These are phyloP conservation scores for Epicampocera succincta DNA, from an alignment of 2,888 invertebrate genomes.

Conservation along the genomic window DNA sequence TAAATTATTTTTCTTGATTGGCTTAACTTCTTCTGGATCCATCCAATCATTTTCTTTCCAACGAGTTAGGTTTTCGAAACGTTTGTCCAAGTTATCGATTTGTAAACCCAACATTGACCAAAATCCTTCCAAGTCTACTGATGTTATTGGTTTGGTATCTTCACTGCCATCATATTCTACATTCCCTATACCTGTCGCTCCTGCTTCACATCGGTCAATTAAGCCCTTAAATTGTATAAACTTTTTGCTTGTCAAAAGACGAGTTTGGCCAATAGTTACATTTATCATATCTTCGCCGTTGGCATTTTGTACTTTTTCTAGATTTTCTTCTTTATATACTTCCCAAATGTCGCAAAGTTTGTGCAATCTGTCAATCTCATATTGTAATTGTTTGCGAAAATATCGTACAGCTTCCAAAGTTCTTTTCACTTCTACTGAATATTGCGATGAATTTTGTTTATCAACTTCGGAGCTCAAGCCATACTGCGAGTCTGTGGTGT, in stretches of 20 bases:
- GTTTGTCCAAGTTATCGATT: constrained; percentile 79
- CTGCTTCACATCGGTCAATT: constrained; percentile 80
- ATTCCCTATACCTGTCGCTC: constrained; percentile 70
- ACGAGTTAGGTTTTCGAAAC: constrained; percentile 76
- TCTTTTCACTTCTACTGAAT: constrained; percentile 62
- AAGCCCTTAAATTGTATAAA: constrained; percentile 87
- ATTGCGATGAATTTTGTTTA: constrained; percentile 51
- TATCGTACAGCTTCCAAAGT: constrained; percentile 76
- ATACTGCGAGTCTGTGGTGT: neutral
- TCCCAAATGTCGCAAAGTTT: constrained; percentile 82
- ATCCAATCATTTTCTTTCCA: constrained; percentile 78
- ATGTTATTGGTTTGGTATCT: constrained; percentile 75
- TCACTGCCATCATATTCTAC: constrained; percentile 74
- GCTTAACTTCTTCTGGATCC: constrained; percentile 75
- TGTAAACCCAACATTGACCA: constrained; percentile 85
- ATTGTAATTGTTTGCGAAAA: constrained; percentile 79
- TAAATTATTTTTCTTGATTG: constrained; percentile 62
- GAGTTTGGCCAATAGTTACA: constrained; percentile 88
- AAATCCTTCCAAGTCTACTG: constrained; percentile 87
- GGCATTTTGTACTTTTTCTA: constrained; percentile 78
- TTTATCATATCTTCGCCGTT: constrained; percentile 83
- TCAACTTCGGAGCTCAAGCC: neutral
- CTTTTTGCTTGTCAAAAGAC: constrained; percentile 87
- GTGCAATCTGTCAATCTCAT: constrained; percentile 82
- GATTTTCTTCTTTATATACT: constrained; percentile 75